phyloP scores from a whole-genome alignment of 2,888 invertebrate species.

The Hydrotaea cyrtoneurina region DNA sequence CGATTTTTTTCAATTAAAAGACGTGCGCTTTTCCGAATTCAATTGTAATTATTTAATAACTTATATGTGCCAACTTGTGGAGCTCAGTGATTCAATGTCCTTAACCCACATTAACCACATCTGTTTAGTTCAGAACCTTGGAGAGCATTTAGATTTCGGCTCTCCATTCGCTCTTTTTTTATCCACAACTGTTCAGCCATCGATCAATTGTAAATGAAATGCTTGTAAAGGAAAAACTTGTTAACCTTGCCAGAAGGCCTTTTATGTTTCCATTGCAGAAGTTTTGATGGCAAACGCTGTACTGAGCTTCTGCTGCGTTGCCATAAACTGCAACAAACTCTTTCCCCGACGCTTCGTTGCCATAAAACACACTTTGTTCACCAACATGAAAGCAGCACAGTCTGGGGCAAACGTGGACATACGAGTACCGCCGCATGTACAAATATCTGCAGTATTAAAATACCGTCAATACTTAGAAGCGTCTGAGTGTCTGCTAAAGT shows the following conservation, averaged over 20 bases:
- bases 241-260: constrained; percentile 64
- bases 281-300: constrained; percentile 21
- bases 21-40: too few species aligned
- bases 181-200: not conserved
- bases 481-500: constrained; percentile 39
- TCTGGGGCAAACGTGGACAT: not conserved
- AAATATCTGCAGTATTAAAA: constrained; percentile 35
- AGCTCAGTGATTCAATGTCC: too few species aligned
- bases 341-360: not conserved
- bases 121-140: too few species aligned
- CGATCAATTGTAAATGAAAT: constrained; percentile 7
- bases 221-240: constrained; percentile 51
- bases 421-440: not conserved
- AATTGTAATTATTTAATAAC: too few species aligned
- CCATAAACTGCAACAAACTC: constrained; percentile 39
- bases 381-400: not conserved
- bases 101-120: too few species aligned
- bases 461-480: constrained; percentile 7
- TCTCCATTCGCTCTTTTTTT: not conserved
- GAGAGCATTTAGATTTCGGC: too few species aligned
- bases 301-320: not conserved
- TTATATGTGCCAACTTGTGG: too few species aligned
- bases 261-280: constrained; percentile 37
- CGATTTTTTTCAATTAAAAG: too few species aligned
- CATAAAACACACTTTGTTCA: constrained; percentile 2